Percentiles rank a stretch among this genome's conserved stretches.
These are phyloP conservation scores for Telmatherina bonti DNA, from an alignment of 2,797 vertebrate species.

Conservation along the genomic window DNA sequence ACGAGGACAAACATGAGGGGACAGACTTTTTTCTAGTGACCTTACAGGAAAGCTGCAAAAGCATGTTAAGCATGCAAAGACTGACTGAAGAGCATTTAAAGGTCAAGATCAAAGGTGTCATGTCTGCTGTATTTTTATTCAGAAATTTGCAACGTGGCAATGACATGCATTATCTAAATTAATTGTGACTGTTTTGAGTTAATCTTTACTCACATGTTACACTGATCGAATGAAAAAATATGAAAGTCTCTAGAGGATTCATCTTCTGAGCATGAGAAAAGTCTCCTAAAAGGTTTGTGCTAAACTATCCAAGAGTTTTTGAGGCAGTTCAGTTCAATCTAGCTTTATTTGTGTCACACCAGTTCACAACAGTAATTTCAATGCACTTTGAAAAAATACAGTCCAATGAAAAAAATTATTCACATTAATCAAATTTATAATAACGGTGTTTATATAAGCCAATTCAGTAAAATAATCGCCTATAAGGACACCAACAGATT, in stretches of 20 bases:
- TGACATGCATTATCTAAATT: background rate
- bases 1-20: background rate
- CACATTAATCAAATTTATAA: too few species aligned
- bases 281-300: background rate
- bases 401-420: too few species aligned
- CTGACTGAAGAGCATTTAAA: background rate
- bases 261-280: background rate
- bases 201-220: background rate
- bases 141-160: too few species aligned
- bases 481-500: too few species aligned
- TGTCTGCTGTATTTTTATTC: too few species aligned
- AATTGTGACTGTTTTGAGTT: background rate
- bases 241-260: background rate
- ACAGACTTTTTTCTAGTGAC: background rate
- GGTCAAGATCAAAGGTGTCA: background rate
- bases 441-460: too few species aligned
- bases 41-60: background rate
- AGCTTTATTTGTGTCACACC: too few species aligned
- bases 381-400: too few species aligned
- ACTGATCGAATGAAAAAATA: background rate
- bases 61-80: background rate
- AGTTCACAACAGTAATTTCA: too few species aligned
- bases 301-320: background rate
- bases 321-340: background rate
- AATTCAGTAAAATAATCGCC: too few species aligned